Base-by-base conservation (phyloP, 2,797 vertebrate genomes). In the Melanotaenia pygmaea region DNA sequence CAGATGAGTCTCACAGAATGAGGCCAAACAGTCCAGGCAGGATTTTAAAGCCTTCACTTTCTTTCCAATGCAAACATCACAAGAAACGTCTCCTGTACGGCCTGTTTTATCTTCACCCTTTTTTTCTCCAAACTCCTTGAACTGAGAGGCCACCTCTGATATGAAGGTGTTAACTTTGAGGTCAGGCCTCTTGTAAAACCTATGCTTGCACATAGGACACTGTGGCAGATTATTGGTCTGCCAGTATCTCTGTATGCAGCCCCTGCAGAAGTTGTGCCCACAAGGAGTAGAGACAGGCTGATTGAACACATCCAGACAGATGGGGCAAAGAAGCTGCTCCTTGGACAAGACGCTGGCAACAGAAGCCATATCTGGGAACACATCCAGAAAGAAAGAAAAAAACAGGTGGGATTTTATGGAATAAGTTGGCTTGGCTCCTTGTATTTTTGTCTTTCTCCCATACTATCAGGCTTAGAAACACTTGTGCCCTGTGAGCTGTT, bases 231-330 rank as follows among this genome's bases (percentile, higher is more conserved):
- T 70, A 20, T 76, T 65, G n/a, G 62, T 81, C 67, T 86, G 88
- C 90, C 91, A 92, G 86, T 91, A 92, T 37, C 76, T 81, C 59
- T 86, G 89, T 40, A 93, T 84, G 79, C 93, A 94, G 50, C 86
- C 87, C 63, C 65, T 81, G 82, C 93, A 94, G 87, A 92, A 93
- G 85, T 94, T 93, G 81, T 94, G 93, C 18, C 93, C 93, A 43
- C 93, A 94, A 0, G 93, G 91, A 58, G 90, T 91, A 7, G 92
- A 91, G 51, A 94, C 91, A 0, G 93, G 93, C 47, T 82, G 89
- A 74, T 85, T 76, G 70, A 93, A 89, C 66, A 92, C 37, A 76
- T 93, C 91, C 78, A 93, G 81, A 80, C 92, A 92, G 82, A 92
- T 92, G 80, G 92, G 92, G 73, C 92, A 93, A 24, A 91, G 90